phyloP scores from a whole-genome alignment of 92 coral and sea anemone species.

The Porites rus region DNA sequence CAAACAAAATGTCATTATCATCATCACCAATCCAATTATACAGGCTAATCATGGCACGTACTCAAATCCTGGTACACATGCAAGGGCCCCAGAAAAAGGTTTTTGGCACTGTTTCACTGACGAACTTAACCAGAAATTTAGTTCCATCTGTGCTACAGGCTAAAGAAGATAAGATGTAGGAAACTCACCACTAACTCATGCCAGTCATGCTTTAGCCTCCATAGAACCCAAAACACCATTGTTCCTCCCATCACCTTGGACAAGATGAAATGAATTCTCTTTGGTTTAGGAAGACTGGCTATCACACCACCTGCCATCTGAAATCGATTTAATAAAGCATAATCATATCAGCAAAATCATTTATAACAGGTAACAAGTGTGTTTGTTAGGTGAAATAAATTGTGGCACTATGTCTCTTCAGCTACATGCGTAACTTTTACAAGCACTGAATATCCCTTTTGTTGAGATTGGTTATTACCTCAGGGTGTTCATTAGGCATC shows the following conservation, averaged over 20 bases:
- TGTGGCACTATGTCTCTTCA: too few species aligned
- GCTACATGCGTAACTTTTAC: too few species aligned
- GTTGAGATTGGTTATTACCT: too few species aligned
- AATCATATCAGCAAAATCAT: not conserved
- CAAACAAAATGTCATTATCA: not conserved
- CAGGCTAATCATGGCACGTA: too few species aligned
- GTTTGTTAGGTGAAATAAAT: too few species aligned
- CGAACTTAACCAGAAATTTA: not conserved
- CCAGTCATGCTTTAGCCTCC: slow-evolving; percentile 98
- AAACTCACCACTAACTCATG: slow-evolving; percentile 91
- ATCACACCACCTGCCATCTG: slow-evolving; percentile 27
- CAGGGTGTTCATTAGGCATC: too few species aligned
- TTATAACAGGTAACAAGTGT: not conserved
- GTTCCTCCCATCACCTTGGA: slow-evolving; percentile 93
- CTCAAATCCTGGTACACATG: too few species aligned
- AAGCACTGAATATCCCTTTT: too few species aligned
- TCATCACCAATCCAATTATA: too few species aligned
- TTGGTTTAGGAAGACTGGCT: slow-evolving; percentile 65
- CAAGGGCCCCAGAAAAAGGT: too few species aligned
- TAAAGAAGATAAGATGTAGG: too few species aligned
- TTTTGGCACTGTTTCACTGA: too few species aligned
- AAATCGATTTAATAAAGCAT: not conserved
- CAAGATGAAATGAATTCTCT: slow-evolving; percentile 81
- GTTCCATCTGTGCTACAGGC: not conserved
- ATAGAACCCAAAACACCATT: slow-evolving; percentile 94